A percentile compares a stretch with the other conserved stretches of the same genome.
These are phyloP conservation scores for Dasyornis broadbenti DNA, from an alignment of 2,113 vertebrate species.

Conservation along the genomic window DNA sequence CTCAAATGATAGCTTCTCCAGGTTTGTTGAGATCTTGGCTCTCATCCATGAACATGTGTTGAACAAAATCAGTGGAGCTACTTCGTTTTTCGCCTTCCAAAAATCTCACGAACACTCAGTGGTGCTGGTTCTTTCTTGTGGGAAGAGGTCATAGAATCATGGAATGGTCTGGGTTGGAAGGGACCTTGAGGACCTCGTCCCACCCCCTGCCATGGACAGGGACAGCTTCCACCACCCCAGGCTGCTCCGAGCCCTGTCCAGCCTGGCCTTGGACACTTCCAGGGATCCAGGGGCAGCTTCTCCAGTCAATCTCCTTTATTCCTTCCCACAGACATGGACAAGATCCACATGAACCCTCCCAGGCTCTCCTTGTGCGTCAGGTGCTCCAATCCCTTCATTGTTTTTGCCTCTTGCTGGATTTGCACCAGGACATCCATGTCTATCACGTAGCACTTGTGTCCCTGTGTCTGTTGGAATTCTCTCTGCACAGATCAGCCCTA, in stretches of 20 bases:
- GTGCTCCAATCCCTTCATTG: background rate
- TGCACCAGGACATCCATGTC: background rate
- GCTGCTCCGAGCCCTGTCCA: accelerated
- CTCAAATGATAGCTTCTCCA: background rate
- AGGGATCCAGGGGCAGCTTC: background rate
- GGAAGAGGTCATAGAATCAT: background rate
- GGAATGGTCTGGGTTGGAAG: background rate
- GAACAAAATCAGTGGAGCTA: background rate
- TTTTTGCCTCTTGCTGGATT: background rate
- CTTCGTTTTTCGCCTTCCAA: background rate
- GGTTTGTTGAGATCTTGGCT: background rate
- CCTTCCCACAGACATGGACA: background rate
- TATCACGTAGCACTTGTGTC: accelerated
- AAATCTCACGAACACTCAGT: background rate
- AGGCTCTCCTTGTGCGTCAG: background rate
- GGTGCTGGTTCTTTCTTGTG: accelerated
- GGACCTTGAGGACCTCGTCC: background rate
- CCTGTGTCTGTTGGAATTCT: background rate
- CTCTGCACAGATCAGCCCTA: background rate
- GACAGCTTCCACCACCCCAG: background rate
- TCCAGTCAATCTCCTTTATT: background rate
- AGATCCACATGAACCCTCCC: background rate
- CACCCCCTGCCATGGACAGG: background rate
- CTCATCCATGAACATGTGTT: background rate
- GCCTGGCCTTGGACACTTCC: accelerated